Evolutionary conservation across 1,140 invertebrate genomes (phyloP).

Genomic region (Temnothorax nylanderi): DNA sequence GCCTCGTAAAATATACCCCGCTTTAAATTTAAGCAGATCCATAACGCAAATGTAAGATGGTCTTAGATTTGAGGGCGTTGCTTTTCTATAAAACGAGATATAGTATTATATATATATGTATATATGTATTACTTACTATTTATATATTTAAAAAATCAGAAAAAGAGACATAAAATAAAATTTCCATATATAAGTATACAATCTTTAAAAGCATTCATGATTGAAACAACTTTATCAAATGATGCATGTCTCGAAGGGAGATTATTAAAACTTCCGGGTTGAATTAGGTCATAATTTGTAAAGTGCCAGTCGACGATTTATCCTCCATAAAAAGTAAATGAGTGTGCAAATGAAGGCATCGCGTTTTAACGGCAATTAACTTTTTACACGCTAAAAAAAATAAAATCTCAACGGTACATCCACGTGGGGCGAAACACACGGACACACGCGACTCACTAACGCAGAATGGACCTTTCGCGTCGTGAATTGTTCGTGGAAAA

Average conservation of each 20-base stretch:
- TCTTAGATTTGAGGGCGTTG: not conserved
- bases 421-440: not conserved
- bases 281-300: not conserved
- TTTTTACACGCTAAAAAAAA: constrained; percentile 29
- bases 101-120: not conserved
- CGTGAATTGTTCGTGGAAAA: constrained; percentile 20
- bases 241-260: not conserved
- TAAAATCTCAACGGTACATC: not conserved
- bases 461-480: constrained; percentile 20
- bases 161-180: not conserved
- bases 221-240: not conserved
- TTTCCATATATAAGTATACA: not conserved
- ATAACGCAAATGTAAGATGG: constrained; percentile 47
- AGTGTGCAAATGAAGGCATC: not conserved
- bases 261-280: not conserved
- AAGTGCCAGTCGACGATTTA: not conserved
- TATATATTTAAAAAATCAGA: not conserved
- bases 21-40: constrained; percentile 51
- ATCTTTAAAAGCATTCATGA: not conserved
- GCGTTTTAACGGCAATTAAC: not conserved
- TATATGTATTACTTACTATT: too few species aligned
- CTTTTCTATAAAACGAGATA: constrained; percentile 19
- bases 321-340: not conserved
- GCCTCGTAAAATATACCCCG: constrained; percentile 51
- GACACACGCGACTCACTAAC: constrained; percentile 1